Evolutionary conservation across 2,113 vertebrate species (phyloP).

Genomic region (Acanthisitta chloris): DNA sequence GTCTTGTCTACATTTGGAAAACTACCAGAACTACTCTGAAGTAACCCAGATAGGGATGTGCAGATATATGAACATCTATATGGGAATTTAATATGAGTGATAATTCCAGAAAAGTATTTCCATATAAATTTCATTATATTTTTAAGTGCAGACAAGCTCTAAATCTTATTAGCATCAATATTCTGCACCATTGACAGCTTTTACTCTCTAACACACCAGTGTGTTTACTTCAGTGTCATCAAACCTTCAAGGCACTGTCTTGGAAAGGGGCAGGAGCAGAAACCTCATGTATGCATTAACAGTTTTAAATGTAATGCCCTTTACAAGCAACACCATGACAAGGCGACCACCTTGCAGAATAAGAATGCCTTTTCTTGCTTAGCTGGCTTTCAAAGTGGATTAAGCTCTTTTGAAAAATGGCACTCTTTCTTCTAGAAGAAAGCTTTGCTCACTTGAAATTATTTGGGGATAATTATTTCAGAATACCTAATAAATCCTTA

Average conservation of each 20-base stretch:
- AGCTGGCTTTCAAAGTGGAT: conserved; percentile 6
- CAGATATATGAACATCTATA: neutral
- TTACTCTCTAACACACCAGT: neutral
- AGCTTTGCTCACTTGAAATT: neutral
- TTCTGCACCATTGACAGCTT: neutral
- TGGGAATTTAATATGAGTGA: neutral
- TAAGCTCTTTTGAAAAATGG: neutral
- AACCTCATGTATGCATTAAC: neutral
- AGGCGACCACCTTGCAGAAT: neutral
- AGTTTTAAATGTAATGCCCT: neutral
- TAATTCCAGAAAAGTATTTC: neutral
- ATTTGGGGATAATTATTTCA: neutral
- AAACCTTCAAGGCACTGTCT: neutral
- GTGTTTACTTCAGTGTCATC: neutral
- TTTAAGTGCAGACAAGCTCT: neutral
- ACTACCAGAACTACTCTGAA: neutral
- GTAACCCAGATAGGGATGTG: neutral
- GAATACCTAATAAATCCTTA: conserved; percentile 15
- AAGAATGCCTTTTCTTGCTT: neutral
- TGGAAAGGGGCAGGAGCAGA: neutral
- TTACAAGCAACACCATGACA: neutral
- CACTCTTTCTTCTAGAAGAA: neutral
- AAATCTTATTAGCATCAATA: neutral
- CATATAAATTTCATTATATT: neutral
- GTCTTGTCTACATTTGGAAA: neutral